Evolutionary conservation across 1,140 invertebrate species (phyloP).

Genomic region (Acromyrmex charruanus): DNA sequence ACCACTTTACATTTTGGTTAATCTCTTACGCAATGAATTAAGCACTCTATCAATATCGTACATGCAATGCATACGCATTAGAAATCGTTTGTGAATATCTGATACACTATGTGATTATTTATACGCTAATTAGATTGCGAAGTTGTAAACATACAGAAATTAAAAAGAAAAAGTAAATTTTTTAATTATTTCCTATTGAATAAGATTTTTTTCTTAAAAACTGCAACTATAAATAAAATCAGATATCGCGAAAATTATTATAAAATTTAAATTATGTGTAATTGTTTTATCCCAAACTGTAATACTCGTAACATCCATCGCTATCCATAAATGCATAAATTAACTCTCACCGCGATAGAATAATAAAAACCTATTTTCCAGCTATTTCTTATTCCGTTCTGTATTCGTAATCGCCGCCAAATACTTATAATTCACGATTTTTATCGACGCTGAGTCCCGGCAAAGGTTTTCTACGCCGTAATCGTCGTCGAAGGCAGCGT

Average conservation of each 20-base stretch:
- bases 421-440: slow-evolving; percentile 51
- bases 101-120: background rate
- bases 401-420: slow-evolving; percentile 11
- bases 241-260: background rate
- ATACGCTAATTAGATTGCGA: background rate
- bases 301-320: background rate
- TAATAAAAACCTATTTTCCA: slow-evolving; percentile 35
- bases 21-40: slow-evolving; percentile 13
- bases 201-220: background rate
- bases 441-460: slow-evolving; percentile 30
- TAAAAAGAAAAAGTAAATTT: background rate
- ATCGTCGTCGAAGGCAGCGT: slow-evolving; percentile 39
- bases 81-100: background rate
- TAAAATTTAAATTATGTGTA: background rate
- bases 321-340: slow-evolving; percentile 7
- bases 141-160: background rate
- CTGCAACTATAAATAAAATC: background rate
- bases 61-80: background rate
- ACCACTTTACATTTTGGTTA: slow-evolving; percentile 32
- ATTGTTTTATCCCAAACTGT: background rate
- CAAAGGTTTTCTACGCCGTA: slow-evolving; percentile 42
- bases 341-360: background rate
- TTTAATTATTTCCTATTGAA: background rate
- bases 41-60: slow-evolving; percentile 27
- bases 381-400: slow-evolving; percentile 11